Conservation (phyloP, 2,888 invertebrate species). For the Hydraecia micacea region DNA sequence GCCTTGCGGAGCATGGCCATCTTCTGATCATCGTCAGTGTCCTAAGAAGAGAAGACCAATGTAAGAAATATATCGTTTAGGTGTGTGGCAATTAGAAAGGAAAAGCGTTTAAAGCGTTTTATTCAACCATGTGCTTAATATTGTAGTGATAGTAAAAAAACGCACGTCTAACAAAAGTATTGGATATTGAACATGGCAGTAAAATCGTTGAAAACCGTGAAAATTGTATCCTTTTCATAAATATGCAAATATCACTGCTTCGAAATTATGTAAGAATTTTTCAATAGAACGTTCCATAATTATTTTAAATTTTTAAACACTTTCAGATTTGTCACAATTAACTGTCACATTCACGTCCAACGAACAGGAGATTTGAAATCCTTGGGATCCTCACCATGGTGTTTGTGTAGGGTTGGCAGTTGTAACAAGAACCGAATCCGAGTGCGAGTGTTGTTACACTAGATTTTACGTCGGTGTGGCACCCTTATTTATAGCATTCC, state of each 20-base stretch:
- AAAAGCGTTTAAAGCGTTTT: neutral
- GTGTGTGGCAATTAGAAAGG: neutral
- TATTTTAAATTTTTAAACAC: slow-evolving; percentile 29
- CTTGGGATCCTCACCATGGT: slow-evolving; percentile 84
- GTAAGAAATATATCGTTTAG: slow-evolving; percentile 14
- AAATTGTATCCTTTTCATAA: slow-evolving; percentile 14
- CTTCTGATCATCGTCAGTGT: slow-evolving; percentile 94
- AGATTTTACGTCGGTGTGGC: slow-evolving; percentile 81
- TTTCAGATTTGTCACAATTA: slow-evolving; percentile 51
- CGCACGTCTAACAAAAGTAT: neutral
- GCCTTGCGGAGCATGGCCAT: slow-evolving; percentile 98
- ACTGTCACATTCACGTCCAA: slow-evolving; percentile 68
- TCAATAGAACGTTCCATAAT: neutral
- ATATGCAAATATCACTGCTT: slow-evolving; percentile 40
- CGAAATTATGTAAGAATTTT: slow-evolving; percentile 27
- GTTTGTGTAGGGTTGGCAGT: slow-evolving; percentile 81
- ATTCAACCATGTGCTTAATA: neutral
- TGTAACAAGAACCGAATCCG: slow-evolving; percentile 89
- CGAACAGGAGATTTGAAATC: slow-evolving; percentile 64
- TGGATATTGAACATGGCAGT: neutral
- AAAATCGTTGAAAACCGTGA: neutral
- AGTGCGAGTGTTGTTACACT: slow-evolving; percentile 90
- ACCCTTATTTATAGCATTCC: slow-evolving; percentile 89
- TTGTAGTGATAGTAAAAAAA: neutral
- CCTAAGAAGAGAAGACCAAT: slow-evolving; percentile 73